Evolutionary conservation across 2,113 vertebrate genomes (phyloP), one percentile per base, ranked within the genome.

Genomic region (Hemibagrus wyckioides): DNA sequence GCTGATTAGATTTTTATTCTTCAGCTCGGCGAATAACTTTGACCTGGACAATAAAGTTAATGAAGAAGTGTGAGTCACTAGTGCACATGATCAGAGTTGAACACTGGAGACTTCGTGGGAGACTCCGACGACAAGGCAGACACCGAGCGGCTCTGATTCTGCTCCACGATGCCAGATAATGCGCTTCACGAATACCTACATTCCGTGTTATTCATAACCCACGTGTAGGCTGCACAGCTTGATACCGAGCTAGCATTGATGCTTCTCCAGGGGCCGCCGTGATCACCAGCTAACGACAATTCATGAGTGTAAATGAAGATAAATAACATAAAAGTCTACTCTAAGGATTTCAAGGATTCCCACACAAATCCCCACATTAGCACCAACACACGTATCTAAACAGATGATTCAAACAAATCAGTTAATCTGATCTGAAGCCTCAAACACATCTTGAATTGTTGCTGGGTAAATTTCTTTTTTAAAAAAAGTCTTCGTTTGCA

Each of bases 41-140:
- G 77, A 80, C 52, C 77, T 59, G 79, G 54, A 81, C 54, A 28
- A 5, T 89, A 80, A 50, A 52, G 75, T 90, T 89, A 85, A 91
- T 89, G 84, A 90, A 86, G 83, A 89, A 86, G 80, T 30, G 21
- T 67, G 84, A 89, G 86, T 82, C 89, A 88, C 13, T n/a, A 50
- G 88, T 87, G 83, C 87, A 85, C 85, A 88, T 83, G 79, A 85
- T 79, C 87, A n/a, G 30, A 88, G 85, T 86, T 85, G 77, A 89
- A 88, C 88, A 80, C 80, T 41, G 85, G 82, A 48, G 65, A 84
- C 76, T 85, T 67, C 76, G 82, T 83, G 65, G 28, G 86, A 88
- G 87, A 52, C n/a, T 8, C 30, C n/a, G 28, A 36, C 52, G 7
- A 80, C 50, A 56, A 79, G 30, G 30, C 6, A 8, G 73, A 48